These are phyloP conservation scores for Tipula unca DNA, from an alignment of 2,888 invertebrate species.

Conservation along the genomic window DNA sequence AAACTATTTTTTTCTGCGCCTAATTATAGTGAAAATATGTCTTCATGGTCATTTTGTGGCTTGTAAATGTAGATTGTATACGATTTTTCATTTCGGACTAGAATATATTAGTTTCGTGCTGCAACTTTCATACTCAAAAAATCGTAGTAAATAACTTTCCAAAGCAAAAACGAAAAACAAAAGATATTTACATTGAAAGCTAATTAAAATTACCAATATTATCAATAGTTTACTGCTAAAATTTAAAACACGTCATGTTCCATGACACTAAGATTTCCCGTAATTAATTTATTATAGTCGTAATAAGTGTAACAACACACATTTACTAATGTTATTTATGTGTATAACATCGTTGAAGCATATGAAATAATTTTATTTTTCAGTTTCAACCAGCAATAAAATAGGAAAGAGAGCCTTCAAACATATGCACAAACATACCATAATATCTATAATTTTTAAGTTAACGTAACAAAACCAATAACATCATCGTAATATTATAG, in stretches of 20 bases:
- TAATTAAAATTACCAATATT: too few species aligned
- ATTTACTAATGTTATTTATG: neutral
- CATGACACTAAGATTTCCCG: neutral
- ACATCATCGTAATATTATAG: neutral
- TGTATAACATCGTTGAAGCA: neutral
- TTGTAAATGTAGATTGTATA: too few species aligned
- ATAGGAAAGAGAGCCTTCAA: neutral
- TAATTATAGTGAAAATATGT: too few species aligned
- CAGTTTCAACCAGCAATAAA: neutral
- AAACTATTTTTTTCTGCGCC: too few species aligned
- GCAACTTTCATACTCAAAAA: too few species aligned
- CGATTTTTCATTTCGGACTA: too few species aligned
- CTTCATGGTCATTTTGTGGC: too few species aligned
- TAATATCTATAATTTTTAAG: neutral
- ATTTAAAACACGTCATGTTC: neutral
- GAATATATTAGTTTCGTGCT: too few species aligned
- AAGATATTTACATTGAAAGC: too few species aligned
- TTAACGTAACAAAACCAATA: slow-evolving; percentile 8
- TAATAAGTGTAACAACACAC: neutral
- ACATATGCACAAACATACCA: slow-evolving; percentile 8
- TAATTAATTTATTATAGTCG: neutral
- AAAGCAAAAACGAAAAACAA: too few species aligned
- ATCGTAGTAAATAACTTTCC: too few species aligned
- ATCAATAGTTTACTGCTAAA: too few species aligned
- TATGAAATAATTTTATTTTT: neutral